Evolutionary conservation across 2,113 vertebrate genomes (phyloP).

Genomic region (Hippoglossus stenolepis): DNA sequence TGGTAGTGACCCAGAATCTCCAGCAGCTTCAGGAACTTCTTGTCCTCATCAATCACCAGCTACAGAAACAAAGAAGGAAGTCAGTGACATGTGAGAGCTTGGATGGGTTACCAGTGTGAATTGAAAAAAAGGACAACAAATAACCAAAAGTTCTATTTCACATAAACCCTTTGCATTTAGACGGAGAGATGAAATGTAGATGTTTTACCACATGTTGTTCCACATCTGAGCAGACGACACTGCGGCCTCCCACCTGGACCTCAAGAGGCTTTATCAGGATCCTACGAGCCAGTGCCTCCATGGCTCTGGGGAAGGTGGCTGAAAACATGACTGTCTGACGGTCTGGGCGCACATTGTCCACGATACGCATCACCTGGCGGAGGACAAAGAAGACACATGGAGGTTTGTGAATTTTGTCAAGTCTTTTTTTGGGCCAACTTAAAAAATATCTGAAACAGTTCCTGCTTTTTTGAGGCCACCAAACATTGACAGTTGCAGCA

Average conservation of each 20-base stretch:
- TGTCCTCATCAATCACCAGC: slow-evolving; percentile 98
- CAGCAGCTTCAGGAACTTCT: slow-evolving; percentile 96
- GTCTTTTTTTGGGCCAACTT: not conserved
- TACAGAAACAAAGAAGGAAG: slow-evolving; percentile 55
- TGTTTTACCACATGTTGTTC: slow-evolving; percentile 93
- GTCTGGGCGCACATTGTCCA: slow-evolving; percentile 96
- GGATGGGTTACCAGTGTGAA: not conserved
- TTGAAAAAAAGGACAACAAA: not conserved
- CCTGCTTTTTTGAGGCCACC: not conserved
- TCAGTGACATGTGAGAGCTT: not conserved
- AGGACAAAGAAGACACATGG: not conserved
- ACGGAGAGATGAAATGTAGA: not conserved
- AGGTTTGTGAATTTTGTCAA: not conserved
- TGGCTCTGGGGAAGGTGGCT: slow-evolving; percentile 96
- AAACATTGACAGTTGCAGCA: not conserved
- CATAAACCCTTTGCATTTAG: not conserved
- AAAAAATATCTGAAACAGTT: not conserved
- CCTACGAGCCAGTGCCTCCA: slow-evolving; percentile 96
- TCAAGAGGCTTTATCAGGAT: slow-evolving; percentile 95
- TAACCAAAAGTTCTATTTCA: not conserved
- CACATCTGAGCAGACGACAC: slow-evolving; percentile 97
- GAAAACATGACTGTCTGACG: slow-evolving; percentile 99
- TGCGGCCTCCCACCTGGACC: slow-evolving; percentile 96
- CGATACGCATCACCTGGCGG: slow-evolving; percentile 95
- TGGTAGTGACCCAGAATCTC: slow-evolving; percentile 98